Conservation (phyloP, 64 coral and sea anemone genomes). For the Montipora capricornis region DNA sequence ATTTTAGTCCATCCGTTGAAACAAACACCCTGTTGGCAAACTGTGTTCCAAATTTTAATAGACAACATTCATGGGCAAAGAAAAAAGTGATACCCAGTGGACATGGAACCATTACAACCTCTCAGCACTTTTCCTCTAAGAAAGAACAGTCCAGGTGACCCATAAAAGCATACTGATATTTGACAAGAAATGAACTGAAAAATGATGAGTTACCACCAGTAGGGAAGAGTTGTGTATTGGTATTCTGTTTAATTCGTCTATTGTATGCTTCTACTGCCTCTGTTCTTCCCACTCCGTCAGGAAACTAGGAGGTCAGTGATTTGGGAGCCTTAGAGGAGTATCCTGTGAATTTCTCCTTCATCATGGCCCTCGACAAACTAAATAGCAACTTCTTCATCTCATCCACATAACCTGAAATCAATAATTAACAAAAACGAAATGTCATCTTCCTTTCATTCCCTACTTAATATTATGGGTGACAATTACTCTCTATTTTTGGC, state of each 20-base stretch:
- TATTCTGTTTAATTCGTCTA: neutral
- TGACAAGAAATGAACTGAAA: neutral
- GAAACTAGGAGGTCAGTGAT: neutral
- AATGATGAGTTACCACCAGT: neutral
- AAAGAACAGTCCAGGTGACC: too few relatives aligned
- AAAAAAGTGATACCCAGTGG: too few relatives aligned
- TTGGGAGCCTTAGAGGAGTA: neutral
- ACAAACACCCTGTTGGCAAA: too few relatives aligned
- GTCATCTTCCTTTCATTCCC: neutral
- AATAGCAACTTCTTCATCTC: slow-evolving; percentile 2
- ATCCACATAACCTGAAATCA: neutral
- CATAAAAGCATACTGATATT: neutral
- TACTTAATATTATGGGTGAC: too few relatives aligned
- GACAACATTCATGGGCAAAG: too few relatives aligned
- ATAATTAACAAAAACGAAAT: neutral
- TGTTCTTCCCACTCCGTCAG: neutral
- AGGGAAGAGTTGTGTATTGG: neutral
- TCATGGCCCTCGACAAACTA: neutral
- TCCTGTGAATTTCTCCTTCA: neutral
- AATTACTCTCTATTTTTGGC: too few relatives aligned
- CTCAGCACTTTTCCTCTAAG: too few relatives aligned
- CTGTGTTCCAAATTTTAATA: too few relatives aligned
- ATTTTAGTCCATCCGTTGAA: too few relatives aligned
- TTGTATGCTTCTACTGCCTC: neutral
- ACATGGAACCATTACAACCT: too few relatives aligned